Base-by-base conservation (phyloP, 1,140 invertebrate genomes). In the Chymomyza costata region DNA sequence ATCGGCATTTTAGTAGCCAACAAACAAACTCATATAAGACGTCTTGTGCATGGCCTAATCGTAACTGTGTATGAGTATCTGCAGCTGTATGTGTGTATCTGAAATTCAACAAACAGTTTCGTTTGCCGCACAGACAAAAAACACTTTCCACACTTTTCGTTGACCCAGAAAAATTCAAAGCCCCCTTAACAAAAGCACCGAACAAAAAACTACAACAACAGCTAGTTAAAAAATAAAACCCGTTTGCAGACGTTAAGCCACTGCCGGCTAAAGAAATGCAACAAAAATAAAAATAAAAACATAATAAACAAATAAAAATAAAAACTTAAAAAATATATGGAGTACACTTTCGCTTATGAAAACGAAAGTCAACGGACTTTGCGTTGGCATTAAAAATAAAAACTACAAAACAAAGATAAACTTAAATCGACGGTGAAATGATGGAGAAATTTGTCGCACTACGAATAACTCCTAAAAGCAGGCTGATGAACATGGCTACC, bases 331-430 rank as follows among this genome's bases (percentile, higher is more conserved):
- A 78, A 73, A 64, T 80, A 80, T 81, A 80, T 80, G 73, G 73
- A 80, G 73, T 80, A 80, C 73, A 80, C 73, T 80, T 80, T 80
- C 73, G 73, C 73, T 80, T 80, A 80, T 78, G 73, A 78, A 78
- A 78, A 78, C 73, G 73, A 78, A 78, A 78, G 73, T 78, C 73
- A 78, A 71, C 67, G 73, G 67, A 80, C 73, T 78, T 65, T 80
- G 60, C 48, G 31, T 47, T 38, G 40, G 21, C 49, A 46, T 38
- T 31, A 31, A 51, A 43, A 40, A 15, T 28, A 28, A 15, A 39
- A 28, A 28, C 5, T 5, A 34, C 6, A 6, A 55, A 38, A 45
- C 5, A 48, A 30, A 57, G 32, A 39, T 32, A 6, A 13, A 50
- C 30, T 31, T 19, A 49, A 57, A 54, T 31, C 40, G 53, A 40